Evolutionary conservation across 1,140 invertebrate species (phyloP).

Genomic region (Harpegnathos saltator): DNA sequence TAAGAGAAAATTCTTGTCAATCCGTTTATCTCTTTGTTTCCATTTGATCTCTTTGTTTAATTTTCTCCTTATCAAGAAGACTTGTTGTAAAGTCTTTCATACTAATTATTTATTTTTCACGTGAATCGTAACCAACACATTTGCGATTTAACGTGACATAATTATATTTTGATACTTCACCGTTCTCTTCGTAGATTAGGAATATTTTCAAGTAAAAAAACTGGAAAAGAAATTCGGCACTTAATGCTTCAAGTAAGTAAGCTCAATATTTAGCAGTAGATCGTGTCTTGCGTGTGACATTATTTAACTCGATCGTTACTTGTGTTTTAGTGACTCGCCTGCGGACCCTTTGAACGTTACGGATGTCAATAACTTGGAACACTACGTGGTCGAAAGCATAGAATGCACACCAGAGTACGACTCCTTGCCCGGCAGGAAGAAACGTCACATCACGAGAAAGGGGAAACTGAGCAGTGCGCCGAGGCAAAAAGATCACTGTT

Average conservation of each 20-base stretch:
- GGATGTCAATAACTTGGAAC: constrained; percentile 14
- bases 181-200: constrained; percentile 43
- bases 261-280: constrained; percentile 46
- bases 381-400: constrained; percentile 1
- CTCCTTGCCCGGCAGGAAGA: background rate
- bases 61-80: background rate
- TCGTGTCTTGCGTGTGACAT: background rate
- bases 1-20: background rate
- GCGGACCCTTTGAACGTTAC: constrained; percentile 47
- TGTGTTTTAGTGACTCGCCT: constrained; percentile 63
- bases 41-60: background rate
- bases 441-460: constrained; percentile 9
- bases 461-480: background rate
- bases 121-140: background rate
- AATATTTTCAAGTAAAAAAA: constrained; percentile 45
- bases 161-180: constrained; percentile 12
- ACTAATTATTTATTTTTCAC: background rate
- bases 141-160: background rate
- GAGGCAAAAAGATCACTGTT: background rate
- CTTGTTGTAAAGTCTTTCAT: background rate
- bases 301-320: constrained; percentile 40
- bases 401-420: constrained; percentile 15
- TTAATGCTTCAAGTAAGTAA: constrained; percentile 68
- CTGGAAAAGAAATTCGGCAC: constrained; percentile 42
- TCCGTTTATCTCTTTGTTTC: background rate